Conservation (phyloP, 37 sponge, comb jelly and placozoan species). For the Chondrosia reniformis region DNA sequence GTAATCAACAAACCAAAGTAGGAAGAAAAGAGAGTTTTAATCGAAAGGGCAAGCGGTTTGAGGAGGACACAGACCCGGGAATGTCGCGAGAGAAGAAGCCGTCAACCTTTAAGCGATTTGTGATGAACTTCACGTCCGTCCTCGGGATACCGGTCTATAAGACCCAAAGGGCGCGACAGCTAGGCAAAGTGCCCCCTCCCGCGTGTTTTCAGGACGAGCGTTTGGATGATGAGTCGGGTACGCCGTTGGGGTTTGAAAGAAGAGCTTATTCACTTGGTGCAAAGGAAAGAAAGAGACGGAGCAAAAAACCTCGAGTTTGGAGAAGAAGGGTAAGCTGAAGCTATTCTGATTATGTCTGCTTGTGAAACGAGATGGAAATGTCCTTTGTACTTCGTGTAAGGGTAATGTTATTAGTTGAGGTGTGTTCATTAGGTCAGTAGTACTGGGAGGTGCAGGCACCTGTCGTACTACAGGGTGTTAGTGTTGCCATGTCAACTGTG, state of each 20-base stretch:
- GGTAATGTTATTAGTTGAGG: too few relatives aligned
- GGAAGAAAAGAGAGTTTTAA: too few relatives aligned
- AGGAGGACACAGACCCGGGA: too few relatives aligned
- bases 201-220: constrained; percentile 20
- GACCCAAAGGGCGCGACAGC: constrained; percentile 14
- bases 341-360: too few relatives aligned
- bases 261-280: background rate
- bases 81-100: constrained; percentile 13
- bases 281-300: background rate
- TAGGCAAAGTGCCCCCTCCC: constrained; percentile 12
- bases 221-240: background rate
- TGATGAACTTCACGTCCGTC: constrained; percentile 26
- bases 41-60: background rate
- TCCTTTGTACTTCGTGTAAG: too few relatives aligned
- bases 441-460: too few relatives aligned
- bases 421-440: too few relatives aligned
- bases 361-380: too few relatives aligned
- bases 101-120: constrained; percentile 8
- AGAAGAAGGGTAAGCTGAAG: constrained; percentile 8
- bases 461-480: too few relatives aligned
- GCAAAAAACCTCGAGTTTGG: constrained; percentile 4
- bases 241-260: background rate
- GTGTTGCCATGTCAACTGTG: too few relatives aligned
- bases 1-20: too few relatives aligned
- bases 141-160: constrained; percentile 13